phyloP scores from a whole-genome alignment of 2,113 vertebrate species.

The Verasper variegatus region DNA sequence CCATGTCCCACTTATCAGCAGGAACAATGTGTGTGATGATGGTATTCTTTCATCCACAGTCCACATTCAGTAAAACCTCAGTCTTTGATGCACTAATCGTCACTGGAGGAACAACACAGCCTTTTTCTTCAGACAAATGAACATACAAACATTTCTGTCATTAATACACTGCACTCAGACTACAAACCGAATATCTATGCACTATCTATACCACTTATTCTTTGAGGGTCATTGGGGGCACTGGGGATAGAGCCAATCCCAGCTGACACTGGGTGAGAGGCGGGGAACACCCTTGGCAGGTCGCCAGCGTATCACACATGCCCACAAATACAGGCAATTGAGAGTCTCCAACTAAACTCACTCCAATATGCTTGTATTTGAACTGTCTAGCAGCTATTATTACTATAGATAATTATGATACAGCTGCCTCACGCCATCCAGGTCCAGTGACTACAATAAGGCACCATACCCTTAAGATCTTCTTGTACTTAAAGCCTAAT shows the following conservation, averaged over 20 bases:
- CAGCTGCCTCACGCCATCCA: slow-evolving; percentile 23
- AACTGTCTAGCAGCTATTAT: slow-evolving; percentile 19
- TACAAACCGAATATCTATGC: background rate
- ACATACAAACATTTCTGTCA: slow-evolving; percentile 10
- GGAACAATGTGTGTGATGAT: background rate
- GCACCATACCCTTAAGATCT: slow-evolving; percentile 39
- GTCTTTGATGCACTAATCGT: background rate
- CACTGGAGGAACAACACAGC: slow-evolving; percentile 7
- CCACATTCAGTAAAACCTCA: background rate
- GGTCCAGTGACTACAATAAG: slow-evolving; percentile 51
- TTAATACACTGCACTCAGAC: background rate
- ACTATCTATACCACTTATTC: background rate
- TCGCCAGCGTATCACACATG: background rate
- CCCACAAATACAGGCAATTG: no score
- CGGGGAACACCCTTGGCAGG: no score
- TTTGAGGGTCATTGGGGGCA: background rate
- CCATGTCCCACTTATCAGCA: background rate
- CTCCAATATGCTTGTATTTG: no score
- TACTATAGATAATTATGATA: slow-evolving; percentile 57
- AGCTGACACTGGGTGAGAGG: background rate
- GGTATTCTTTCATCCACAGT: background rate
- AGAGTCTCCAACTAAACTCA: background rate
- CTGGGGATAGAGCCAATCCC: no score
- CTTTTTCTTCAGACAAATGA: slow-evolving; percentile 25
- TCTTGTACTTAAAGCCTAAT: slow-evolving; percentile 30